Evolutionary conservation across 2,888 invertebrate species (phyloP), one percentile per base, ranked within the genome.

Genomic region (Scaptomyza cyrtandrae): DNA sequence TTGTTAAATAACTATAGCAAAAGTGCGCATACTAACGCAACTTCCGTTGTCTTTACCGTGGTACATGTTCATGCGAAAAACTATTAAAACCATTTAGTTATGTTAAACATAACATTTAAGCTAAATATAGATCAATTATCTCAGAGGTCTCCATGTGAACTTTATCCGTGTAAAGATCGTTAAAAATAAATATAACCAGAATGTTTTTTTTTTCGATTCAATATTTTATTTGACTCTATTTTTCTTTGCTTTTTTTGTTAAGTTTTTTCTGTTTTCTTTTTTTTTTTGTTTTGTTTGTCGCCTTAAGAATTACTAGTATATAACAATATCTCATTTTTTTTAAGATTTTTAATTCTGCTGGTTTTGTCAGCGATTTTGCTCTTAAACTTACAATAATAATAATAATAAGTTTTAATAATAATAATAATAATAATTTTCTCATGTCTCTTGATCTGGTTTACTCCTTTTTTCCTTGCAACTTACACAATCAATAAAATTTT

Each of bases 291-390:
- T 84, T 85, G 84, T 84, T 81, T 86, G 86, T 86, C 76, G 86
- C 82, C 86, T 84, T 90, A 90, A 82, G 83, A 88, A 82, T 89
- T 90, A 90, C 90, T 91, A 91, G 88, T 89, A 90, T 89, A 89
- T 90, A 89, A 90, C 90, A 90, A 86, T 85, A 86, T 86, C 83
- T 90, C 89, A 81, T 89, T 89, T 89, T 80, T 82, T 75, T 82
- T 86, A 88, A 80, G 88, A 82, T 89, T 90, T 90, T 84, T 79
- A 78, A 78, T 84, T 90, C 80, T 90, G 90, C 90, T 89, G 85
- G 89, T 89, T 84, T 85, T 90, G 88, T 90, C 89, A 90, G 90
- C 90, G 77, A 78, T 86, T 89, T 88, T 89, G 89, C 89, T 81
- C 89, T 89, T 89, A 89, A 75, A 71, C 80, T 54, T 83, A 85